Conservation (phyloP, 2,797 vertebrate species). For the Sphaeramia orbicularis region DNA sequence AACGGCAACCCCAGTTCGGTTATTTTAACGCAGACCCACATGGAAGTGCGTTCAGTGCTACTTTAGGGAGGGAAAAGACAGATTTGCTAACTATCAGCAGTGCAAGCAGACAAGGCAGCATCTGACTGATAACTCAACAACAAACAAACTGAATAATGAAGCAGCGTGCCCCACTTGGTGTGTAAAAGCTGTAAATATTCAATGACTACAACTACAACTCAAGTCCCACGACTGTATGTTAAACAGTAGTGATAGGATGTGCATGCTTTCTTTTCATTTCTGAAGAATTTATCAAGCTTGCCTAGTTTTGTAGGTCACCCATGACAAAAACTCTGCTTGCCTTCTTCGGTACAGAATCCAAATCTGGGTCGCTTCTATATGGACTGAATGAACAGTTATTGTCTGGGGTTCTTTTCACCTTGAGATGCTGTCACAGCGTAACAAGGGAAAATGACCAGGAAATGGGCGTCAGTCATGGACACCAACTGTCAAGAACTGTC, state of each 20-base stretch:
- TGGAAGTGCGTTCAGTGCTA: constrained; percentile 3
- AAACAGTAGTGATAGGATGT: constrained; percentile 63
- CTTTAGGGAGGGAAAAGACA: constrained; percentile 10
- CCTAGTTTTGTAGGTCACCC: constrained; percentile 85
- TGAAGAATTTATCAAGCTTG: constrained; percentile 81
- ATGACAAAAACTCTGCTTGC: constrained; percentile 75
- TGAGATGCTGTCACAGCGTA: constrained; percentile 60
- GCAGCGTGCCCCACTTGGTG: constrained; percentile 63
- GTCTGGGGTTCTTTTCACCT: constrained; percentile 77
- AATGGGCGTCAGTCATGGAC: constrained; percentile 29
- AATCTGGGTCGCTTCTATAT: constrained; percentile 79
- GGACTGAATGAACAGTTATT: constrained; percentile 69
- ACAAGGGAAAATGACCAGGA: constrained; percentile 42
- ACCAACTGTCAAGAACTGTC: constrained; percentile 17
- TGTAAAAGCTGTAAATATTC: constrained; percentile 78
- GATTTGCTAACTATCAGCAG: constrained; percentile 31
- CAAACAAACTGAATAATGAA: constrained; percentile 80
- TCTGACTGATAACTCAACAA: constrained; percentile 58
- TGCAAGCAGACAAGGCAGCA: constrained; percentile 32
- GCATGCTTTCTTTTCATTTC: constrained; percentile 66
- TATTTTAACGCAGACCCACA: constrained; percentile 11
- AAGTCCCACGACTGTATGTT: constrained; percentile 72
- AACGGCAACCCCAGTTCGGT: not conserved
- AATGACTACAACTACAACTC: constrained; percentile 70
- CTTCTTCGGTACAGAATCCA: constrained; percentile 67